Base-by-base conservation (phyloP, 2,797 vertebrate species). In the Podarcis lilfordi region DNA sequence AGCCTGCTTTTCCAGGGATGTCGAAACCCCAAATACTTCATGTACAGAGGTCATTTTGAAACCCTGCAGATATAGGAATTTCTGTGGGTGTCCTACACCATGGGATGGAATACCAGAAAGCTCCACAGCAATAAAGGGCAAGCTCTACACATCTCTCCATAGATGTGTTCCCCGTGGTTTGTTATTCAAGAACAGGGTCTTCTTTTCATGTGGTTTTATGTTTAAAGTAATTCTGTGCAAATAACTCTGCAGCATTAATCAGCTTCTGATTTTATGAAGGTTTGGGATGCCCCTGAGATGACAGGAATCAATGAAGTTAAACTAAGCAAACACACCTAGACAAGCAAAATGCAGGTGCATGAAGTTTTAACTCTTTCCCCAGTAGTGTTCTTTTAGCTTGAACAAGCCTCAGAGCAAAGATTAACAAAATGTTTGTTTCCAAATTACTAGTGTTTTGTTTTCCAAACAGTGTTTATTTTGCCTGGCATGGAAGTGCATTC, bases 391-490 rank as follows among this genome's bases (percentile, higher is more conserved):
- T 29, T 92, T 93, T 91, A 90, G 86, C 75, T 88, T 27, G 85
- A 78, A 87, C 82, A 93, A 93, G 92, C 92, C 40, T 37, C 37
- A 19, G n/a, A 89, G 85, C 50, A 81, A 45, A 88, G 40, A 25
- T 74, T 35, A 40, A 0, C 64, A 21, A 89, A 50, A 45, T 85
- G 68, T 80, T 89, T 94, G 86, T 91, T 93, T 94, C 80, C 82
- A 94, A 93, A 93, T 94, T 35, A 92, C 85, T 93, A 91, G 90
- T 69, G 86, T 93, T 92, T 86, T 91, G 69, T 94, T 94, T 92
- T 91, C 87, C 79, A 92, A 95, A 95, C 86, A 88, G 40, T 87
- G 93, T 95, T 94, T 95, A 92, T 80, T 96, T 92, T 81, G 90
- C 80, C 88, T 92, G 81, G 40, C 88, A 90, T 94, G 93, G 94